Evolutionary conservation across 2,797 vertebrate species (phyloP).

Genomic region (Hippocampus kuda): DNA sequence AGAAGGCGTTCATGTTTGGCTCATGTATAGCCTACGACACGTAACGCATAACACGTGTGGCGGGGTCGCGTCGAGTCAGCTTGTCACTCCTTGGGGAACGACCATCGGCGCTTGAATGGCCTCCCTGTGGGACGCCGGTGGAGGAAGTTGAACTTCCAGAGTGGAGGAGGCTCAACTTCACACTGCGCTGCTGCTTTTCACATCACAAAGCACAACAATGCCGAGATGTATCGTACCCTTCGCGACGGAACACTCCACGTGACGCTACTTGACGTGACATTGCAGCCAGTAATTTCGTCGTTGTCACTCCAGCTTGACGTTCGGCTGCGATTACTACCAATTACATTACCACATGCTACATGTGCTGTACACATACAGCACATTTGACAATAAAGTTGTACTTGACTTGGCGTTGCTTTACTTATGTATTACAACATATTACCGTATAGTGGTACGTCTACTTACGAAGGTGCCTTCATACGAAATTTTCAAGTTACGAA

Average conservation of each 20-base stretch:
- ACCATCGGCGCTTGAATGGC: background rate
- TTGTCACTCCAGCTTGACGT: too few relatives aligned
- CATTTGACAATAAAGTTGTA: too few relatives aligned
- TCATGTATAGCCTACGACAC: background rate
- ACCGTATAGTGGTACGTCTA: too few relatives aligned
- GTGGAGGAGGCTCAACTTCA: background rate
- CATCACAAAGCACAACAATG: conserved; percentile 35
- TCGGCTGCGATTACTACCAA: too few relatives aligned
- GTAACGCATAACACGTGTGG: background rate
- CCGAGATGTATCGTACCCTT: too few relatives aligned
- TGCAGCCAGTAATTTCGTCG: too few relatives aligned
- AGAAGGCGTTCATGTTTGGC: background rate
- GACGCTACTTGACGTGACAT: background rate
- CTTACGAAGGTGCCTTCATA: too few relatives aligned
- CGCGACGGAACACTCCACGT: background rate
- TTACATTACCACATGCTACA: too few relatives aligned
- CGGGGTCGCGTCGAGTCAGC: background rate
- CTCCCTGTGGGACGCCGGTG: background rate
- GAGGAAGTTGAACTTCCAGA: background rate
- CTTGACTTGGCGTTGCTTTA: too few relatives aligned
- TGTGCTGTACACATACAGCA: too few relatives aligned
- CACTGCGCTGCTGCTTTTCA: conserved; percentile 49
- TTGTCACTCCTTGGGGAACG: background rate
- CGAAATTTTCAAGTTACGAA: too few relatives aligned
- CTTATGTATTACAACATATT: too few relatives aligned